A percentile compares a stretch with the other conserved stretches of the same genome.
Evolutionary conservation across 2,888 invertebrate genomes (phyloP).

Genomic region (Cephus pygmeus): DNA sequence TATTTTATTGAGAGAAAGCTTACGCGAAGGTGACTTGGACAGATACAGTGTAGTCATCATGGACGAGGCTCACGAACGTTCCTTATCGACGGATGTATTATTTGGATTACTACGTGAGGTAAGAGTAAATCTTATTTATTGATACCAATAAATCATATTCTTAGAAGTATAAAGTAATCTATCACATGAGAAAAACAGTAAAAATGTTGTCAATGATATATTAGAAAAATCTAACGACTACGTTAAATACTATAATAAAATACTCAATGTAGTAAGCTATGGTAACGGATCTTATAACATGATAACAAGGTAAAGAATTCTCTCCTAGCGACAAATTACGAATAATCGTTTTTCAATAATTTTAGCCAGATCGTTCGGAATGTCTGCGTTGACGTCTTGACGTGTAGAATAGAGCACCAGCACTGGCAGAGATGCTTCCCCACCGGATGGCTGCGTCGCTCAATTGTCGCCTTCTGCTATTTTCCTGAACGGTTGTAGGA

Average conservation of each 20-base stretch:
- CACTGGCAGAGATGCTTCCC: conserved; percentile 18
- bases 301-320: not conserved
- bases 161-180: not conserved
- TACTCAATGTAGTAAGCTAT: not conserved
- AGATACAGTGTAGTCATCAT: conserved; percentile 98
- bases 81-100: conserved; percentile 96
- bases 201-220: not conserved
- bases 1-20: conserved; percentile 94
- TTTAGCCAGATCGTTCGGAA: not conserved
- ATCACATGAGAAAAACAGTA: not conserved
- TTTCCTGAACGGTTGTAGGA: conserved; percentile 6
- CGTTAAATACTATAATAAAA: not conserved
- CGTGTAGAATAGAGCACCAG: conserved; percentile 12
- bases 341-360: not conserved
- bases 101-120: conserved; percentile 95
- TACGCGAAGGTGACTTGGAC: conserved; percentile 96
- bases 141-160: not conserved
- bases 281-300: not conserved
- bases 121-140: conserved; percentile 57
- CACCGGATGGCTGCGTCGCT: conserved; percentile 12
- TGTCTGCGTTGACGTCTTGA: conserved; percentile 9
- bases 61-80: conserved; percentile 99
- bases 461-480: conserved; percentile 7
- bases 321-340: not conserved
- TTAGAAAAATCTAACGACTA: not conserved